Conservation (phyloP, 2,113 vertebrate species). For the Brachionichthys hirsutus region DNA sequence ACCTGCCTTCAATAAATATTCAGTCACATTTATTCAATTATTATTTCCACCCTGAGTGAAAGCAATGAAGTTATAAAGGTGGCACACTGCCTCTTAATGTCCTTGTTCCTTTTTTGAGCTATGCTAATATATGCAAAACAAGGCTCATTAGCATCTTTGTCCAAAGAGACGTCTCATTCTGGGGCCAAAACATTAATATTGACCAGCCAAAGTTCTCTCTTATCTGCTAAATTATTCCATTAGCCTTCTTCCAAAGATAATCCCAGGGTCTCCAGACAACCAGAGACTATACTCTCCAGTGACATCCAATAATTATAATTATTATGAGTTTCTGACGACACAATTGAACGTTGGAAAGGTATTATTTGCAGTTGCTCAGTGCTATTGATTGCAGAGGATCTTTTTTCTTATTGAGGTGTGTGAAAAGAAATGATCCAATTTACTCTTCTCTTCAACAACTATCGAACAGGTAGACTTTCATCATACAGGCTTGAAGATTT, state of each 20-base stretch:
- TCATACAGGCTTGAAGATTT: not conserved
- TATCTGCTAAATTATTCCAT: constrained; percentile 53
- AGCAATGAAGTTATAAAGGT: constrained; percentile 28
- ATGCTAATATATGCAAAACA: constrained; percentile 71
- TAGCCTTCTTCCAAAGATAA: constrained; percentile 41
- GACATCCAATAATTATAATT: constrained; percentile 54
- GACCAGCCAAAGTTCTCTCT: too few relatives aligned
- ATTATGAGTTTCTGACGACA: constrained; percentile 51
- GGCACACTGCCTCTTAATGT: constrained; percentile 51
- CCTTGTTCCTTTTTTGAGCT: constrained; percentile 58
- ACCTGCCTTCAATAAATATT: not conserved
- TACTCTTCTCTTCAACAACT: constrained; percentile 1
- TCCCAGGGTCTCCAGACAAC: constrained; percentile 48
- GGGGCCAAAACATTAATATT: constrained; percentile 22
- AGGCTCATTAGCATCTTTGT: constrained; percentile 59
- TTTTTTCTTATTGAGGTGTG: constrained; percentile 2
- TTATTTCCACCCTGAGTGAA: constrained; percentile 22
- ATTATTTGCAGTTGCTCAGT: constrained; percentile 8
- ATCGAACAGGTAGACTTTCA: constrained; percentile 12
- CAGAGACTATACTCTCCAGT: constrained; percentile 38
- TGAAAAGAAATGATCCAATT: not conserved
- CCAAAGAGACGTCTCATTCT: constrained; percentile 52
- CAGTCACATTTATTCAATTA: constrained; percentile 13
- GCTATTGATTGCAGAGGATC: constrained; percentile 26
- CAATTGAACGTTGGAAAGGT: constrained; percentile 44